These are phyloP conservation scores for Deilephila elpenor DNA, from an alignment of 2,888 invertebrate genomes.

Conservation along the genomic window DNA sequence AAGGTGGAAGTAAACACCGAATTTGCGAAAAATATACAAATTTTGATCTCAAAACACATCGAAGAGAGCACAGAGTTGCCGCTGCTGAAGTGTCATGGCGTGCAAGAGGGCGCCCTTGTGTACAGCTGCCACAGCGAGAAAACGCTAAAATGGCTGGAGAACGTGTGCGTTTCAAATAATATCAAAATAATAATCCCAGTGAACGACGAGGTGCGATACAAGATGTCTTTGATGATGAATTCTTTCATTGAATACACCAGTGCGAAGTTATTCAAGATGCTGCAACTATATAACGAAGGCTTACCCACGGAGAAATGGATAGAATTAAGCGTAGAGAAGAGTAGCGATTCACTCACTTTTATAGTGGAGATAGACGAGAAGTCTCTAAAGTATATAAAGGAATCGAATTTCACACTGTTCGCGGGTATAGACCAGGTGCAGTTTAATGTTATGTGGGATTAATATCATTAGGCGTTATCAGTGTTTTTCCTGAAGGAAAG, in stretches of 20 bases:
- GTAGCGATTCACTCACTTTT: conserved; percentile 41
- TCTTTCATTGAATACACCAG: conserved; percentile 46
- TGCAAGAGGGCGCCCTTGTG: conserved; percentile 55
- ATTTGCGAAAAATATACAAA: conserved; percentile 36
- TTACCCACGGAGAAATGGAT: conserved; percentile 56
- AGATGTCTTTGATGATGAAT: conserved; percentile 50
- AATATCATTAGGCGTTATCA: conserved; percentile 1
- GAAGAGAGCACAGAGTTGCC: conserved; percentile 48
- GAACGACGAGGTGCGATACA: conserved; percentile 35
- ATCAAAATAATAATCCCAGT: conserved; percentile 35
- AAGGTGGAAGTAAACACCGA: conserved; percentile 36
- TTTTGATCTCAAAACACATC: conserved; percentile 47
- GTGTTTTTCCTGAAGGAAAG: no score
- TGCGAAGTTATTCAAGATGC: conserved; percentile 46
- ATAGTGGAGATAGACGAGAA: conserved; percentile 50
- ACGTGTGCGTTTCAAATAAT: conserved; percentile 37
- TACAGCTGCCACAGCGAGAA: conserved; percentile 60
- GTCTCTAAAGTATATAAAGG: conserved; percentile 54
- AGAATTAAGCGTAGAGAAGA: conserved; percentile 40
- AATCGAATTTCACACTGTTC: conserved; percentile 51
- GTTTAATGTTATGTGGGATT: conserved; percentile 47
- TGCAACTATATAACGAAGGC: conserved; percentile 56
- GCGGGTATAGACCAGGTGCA: conserved; percentile 61
- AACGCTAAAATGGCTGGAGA: conserved; percentile 12
- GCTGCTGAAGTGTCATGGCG: conserved; percentile 60